Conservation (phyloP, 2,797 vertebrate genomes). For the Knipowitschia caucasica region DNA sequence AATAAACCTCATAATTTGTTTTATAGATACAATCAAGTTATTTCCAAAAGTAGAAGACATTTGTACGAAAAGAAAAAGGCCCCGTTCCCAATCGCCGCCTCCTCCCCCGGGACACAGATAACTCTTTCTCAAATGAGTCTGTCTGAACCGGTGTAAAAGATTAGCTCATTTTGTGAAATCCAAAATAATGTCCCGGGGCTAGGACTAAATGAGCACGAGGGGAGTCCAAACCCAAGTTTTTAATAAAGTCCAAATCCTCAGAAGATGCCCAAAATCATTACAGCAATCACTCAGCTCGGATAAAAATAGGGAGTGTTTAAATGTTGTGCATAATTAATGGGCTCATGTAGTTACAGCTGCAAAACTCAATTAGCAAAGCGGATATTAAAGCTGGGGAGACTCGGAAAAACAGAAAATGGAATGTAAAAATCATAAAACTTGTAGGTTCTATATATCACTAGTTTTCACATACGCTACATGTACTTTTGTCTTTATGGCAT, state of each 20-base stretch:
- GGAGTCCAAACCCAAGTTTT: conserved; percentile 38
- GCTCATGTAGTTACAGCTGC: conserved; percentile 50
- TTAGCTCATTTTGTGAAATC: conserved; percentile 23
- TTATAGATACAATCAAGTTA: background rate
- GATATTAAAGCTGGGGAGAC: conserved; percentile 48
- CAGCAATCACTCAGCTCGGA: conserved; percentile 55
- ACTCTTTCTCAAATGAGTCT: conserved; percentile 6
- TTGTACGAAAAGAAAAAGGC: background rate
- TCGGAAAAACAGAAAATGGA: too few relatives aligned
- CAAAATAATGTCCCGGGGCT: conserved; percentile 32
- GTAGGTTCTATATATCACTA: too few relatives aligned
- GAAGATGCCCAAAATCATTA: conserved; percentile 62
- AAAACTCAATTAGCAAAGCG: conserved; percentile 54
- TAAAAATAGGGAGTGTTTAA: conserved; percentile 70
- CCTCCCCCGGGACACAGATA: conserved; percentile 10
- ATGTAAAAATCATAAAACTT: too few relatives aligned
- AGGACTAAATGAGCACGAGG: conserved; percentile 43
- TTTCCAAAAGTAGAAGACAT: background rate
- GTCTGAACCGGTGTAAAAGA: conserved; percentile 22
- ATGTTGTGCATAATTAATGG: conserved; percentile 71
- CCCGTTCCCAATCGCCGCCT: background rate
- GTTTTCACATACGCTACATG: too few relatives aligned
- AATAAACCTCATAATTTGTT: conserved; percentile 1
- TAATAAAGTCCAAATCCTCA: conserved; percentile 43
- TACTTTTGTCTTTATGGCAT: too few relatives aligned